Conservation (phyloP, 2,888 invertebrate species). For the Leuctra nigra region DNA sequence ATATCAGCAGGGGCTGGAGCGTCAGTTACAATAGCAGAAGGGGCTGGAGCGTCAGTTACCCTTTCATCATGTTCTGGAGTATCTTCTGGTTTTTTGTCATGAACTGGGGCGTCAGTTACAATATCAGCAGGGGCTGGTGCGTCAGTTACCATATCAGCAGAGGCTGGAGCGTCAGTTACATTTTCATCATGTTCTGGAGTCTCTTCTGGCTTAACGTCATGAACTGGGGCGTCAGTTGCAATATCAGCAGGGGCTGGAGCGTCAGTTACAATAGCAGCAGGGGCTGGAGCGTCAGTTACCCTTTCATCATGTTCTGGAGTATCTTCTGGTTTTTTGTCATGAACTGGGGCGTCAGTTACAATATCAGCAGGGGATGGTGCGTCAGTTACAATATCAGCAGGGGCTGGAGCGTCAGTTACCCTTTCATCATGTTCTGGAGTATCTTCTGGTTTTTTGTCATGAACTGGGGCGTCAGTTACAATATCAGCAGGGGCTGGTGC, state of each 20-base stretch:
- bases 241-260: not conserved
- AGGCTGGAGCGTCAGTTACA: not conserved
- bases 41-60: no score
- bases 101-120: no score
- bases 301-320: not conserved
- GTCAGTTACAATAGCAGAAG: no score
- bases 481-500: not conserved
- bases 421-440: not conserved
- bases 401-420: no score
- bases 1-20: no score
- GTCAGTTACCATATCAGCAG: constrained; percentile 26
- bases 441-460: not conserved
- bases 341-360: constrained; percentile 19
- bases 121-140: constrained; percentile 13
- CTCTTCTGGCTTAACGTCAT: no score
- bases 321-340: constrained; percentile 27
- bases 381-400: constrained; percentile 23
- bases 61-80: constrained; percentile 23
- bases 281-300: not conserved
- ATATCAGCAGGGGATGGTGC: constrained; percentile 19
- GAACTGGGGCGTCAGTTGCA: constrained; percentile 22
- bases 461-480: not conserved
- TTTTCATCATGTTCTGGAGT: no score
- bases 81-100: constrained; percentile 23
- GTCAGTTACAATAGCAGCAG: constrained; percentile 8